These are phyloP conservation scores for Carabus problematicus DNA, from an alignment of 2,888 invertebrate species.

Conservation along the genomic window DNA sequence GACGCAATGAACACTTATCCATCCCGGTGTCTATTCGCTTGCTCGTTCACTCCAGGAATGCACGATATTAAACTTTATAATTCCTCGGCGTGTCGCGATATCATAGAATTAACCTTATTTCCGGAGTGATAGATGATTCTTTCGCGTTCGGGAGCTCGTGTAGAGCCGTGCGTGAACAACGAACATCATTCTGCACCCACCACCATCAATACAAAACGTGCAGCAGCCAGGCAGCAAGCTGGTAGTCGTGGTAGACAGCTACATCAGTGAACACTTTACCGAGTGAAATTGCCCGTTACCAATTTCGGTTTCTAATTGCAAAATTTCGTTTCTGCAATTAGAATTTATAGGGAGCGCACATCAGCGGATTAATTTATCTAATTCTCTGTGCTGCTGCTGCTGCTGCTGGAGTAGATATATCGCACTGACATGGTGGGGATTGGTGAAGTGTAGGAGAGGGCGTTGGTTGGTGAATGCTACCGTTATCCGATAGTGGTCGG, in stretches of 20 bases:
- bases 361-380: constrained; percentile 40
- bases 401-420: not conserved
- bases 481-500: not conserved
- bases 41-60: constrained; percentile 13
- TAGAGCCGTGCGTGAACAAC: not conserved
- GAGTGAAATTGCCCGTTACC: constrained; percentile 34
- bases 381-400: constrained; percentile 24
- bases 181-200: not conserved
- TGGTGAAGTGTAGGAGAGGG: too few relatives aligned
- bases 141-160: constrained; percentile 12
- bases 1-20: not conserved
- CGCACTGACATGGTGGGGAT: not conserved
- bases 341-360: constrained; percentile 36
- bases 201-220: not conserved
- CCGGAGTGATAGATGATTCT: constrained; percentile 30
- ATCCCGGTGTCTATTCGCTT: constrained; percentile 7
- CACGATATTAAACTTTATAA: constrained; percentile 39
- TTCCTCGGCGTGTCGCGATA: constrained; percentile 14
- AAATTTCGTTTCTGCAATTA: constrained; percentile 40
- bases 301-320: constrained; percentile 39
- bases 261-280: not conserved
- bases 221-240: not conserved
- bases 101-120: constrained; percentile 22
- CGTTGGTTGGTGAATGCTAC: too few relatives aligned
- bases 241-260: not conserved